Evolutionary conservation across 2,113 vertebrate species (phyloP).

Genomic region (Oreochromis aureus): DNA sequence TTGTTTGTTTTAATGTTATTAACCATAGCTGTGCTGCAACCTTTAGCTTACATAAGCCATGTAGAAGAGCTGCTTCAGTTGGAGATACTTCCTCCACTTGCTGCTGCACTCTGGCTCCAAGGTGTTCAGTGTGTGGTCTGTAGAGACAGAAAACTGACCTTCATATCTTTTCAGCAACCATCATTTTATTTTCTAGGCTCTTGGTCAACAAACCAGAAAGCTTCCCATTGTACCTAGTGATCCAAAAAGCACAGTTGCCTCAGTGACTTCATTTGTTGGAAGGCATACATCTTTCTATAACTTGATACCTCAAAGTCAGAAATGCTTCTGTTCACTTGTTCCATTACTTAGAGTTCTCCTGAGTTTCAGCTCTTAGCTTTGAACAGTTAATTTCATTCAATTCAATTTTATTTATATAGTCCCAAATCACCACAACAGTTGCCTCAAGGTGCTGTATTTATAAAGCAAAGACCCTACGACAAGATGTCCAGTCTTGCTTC

Average conservation of each 20-base stretch:
- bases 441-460: neutral
- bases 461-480: neutral
- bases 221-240: neutral
- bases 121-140: constrained; percentile 92
- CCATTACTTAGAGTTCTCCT: neutral
- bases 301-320: neutral
- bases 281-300: neutral
- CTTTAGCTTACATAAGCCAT: constrained; percentile 90
- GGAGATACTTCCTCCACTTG: constrained; percentile 97
- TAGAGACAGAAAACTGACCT: neutral
- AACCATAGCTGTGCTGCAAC: neutral
- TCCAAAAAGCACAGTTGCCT: neutral
- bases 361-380: neutral
- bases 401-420: neutral
- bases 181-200: neutral
- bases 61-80: constrained; percentile 94
- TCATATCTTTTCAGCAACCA: neutral
- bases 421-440: neutral
- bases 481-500: neutral
- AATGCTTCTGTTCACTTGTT: neutral
- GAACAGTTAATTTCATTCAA: neutral
- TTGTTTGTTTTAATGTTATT: neutral
- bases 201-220: neutral
- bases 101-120: constrained; percentile 86
- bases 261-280: neutral